These are phyloP conservation scores for Melieria picta DNA, from an alignment of 2,888 invertebrate genomes.

Conservation along the genomic window DNA sequence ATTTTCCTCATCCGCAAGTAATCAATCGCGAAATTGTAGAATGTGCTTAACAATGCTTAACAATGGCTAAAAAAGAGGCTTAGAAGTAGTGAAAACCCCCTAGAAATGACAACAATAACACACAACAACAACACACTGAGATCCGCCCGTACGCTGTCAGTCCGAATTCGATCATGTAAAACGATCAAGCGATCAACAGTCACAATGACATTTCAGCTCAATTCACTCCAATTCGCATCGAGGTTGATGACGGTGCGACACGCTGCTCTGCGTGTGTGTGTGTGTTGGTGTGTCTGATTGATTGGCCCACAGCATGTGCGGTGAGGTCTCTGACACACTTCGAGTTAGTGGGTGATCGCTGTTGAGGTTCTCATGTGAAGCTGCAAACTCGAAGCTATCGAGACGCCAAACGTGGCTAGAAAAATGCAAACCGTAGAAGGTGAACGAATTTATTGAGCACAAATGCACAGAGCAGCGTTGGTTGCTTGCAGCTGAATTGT, in stretches of 20 bases:
- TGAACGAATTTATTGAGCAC: no score
- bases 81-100: no score
- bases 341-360: neutral
- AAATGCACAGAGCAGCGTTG: neutral
- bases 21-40: no score
- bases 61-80: no score
- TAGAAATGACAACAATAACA: no score
- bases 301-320: neutral
- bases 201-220: conserved; percentile 33
- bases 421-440: neutral
- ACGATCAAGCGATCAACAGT: conserved; percentile 35
- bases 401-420: neutral
- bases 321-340: neutral
- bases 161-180: conserved; percentile 47
- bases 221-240: conserved; percentile 35
- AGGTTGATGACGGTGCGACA: conserved; percentile 17
- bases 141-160: conserved; percentile 32
- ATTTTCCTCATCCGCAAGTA: no score
- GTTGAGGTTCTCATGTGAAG: conserved; percentile 9
- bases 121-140: neutral
- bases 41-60: no score
- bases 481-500: neutral
- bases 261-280: neutral
- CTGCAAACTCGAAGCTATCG: neutral
- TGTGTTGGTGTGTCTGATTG: conserved; percentile 19